Conservation (phyloP, 2,888 invertebrate genomes). For the Entomobrya multifasciata region DNA sequence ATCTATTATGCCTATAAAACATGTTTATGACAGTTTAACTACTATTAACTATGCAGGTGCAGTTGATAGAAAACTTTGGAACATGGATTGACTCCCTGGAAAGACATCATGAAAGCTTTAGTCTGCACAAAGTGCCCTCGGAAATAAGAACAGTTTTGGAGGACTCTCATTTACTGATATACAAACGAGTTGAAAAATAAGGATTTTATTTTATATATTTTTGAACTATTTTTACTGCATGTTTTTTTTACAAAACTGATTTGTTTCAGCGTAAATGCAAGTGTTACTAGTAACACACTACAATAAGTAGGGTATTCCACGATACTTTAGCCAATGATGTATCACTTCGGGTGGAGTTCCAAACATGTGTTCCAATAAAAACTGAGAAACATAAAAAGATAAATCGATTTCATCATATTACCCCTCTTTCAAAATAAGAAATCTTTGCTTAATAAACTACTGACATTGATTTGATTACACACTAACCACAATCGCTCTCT, state of each 20-base stretch:
- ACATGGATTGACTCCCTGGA: slow-evolving; percentile 69
- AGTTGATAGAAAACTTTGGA: slow-evolving; percentile 67
- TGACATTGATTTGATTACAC: slow-evolving; percentile 41
- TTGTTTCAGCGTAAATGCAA: too few relatives aligned
- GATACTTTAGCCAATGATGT: slow-evolving; percentile 73
- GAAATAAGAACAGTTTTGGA: slow-evolving; percentile 60
- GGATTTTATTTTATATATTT: too few relatives aligned
- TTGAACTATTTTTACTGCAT: background rate
- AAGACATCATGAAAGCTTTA: slow-evolving; percentile 50
- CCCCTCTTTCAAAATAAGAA: too few relatives aligned
- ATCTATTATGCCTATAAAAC: too few relatives aligned
- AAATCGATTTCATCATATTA: background rate
- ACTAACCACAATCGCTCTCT: slow-evolving; percentile 74
- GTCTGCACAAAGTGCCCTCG: slow-evolving; percentile 45
- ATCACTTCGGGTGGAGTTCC: slow-evolving; percentile 73
- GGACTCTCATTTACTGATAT: slow-evolving; percentile 44
- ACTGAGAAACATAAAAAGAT: slow-evolving; percentile 60
- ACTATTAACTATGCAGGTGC: slow-evolving; percentile 59
- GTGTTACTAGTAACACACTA: too few relatives aligned
- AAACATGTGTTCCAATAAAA: slow-evolving; percentile 74
- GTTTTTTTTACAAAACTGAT: background rate
- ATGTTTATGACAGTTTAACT: too few relatives aligned
- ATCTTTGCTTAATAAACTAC: background rate
- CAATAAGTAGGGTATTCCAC: slow-evolving; percentile 69
- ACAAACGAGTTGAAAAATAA: slow-evolving; percentile 20